Conservation (phyloP, 2,888 invertebrate species). For the Hydrotaea diabolus region DNA sequence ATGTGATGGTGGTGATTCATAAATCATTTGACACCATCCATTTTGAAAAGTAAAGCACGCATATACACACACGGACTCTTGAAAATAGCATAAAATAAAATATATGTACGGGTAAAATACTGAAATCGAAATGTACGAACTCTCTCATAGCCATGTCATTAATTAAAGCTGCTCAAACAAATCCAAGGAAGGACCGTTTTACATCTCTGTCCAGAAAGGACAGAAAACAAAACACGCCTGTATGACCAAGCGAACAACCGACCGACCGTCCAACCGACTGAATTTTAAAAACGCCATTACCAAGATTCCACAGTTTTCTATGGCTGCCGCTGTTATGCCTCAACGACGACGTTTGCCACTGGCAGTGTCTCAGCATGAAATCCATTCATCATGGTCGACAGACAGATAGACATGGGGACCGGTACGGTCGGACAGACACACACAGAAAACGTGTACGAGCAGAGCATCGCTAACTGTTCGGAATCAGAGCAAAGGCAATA, state of each 20-base stretch:
- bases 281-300: slow-evolving; percentile 9
- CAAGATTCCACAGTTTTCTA: background rate
- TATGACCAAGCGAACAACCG: background rate
- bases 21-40: slow-evolving; percentile 42
- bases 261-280: background rate
- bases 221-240: background rate
- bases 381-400: slow-evolving; percentile 49
- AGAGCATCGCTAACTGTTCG: background rate
- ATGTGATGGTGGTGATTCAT: slow-evolving; percentile 34
- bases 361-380: slow-evolving; percentile 67
- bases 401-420: too few species aligned
- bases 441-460: background rate
- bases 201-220: background rate
- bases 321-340: slow-evolving; percentile 12
- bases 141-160: slow-evolving; percentile 10
- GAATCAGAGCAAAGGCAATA: background rate
- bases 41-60: slow-evolving; percentile 23
- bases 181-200: background rate
- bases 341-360: slow-evolving; percentile 60
- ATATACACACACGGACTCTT: background rate
- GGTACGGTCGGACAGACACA: background rate
- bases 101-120: slow-evolving; percentile 26
- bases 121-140: slow-evolving; percentile 15
- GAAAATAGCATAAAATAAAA: background rate
- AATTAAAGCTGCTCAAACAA: too few species aligned